Evolutionary conservation across 2,113 vertebrate species (phyloP).

Genomic region (Collichthys lucidus): DNA sequence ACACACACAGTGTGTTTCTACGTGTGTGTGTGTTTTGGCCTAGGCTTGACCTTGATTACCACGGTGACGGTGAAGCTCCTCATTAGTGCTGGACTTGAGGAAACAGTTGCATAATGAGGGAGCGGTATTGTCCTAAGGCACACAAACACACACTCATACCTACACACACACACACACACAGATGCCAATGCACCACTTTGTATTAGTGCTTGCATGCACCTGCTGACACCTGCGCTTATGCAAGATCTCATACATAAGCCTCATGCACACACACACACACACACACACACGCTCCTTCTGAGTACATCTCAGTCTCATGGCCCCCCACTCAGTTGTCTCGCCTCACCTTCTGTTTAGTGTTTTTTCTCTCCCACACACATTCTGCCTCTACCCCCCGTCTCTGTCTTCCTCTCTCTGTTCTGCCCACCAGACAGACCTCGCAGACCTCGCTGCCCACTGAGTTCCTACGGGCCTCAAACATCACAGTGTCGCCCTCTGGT

Average conservation of each 20-base stretch:
- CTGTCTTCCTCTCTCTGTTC: slow-evolving; percentile 74
- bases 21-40: slow-evolving; percentile 66
- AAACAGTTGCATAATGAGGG: slow-evolving; percentile 85
- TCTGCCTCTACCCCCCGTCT: slow-evolving; percentile 73
- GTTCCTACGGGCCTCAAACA: slow-evolving; percentile 51
- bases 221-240: slow-evolving; percentile 79
- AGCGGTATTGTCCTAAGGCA: slow-evolving; percentile 79
- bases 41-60: slow-evolving; percentile 85
- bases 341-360: slow-evolving; percentile 81
- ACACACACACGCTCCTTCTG: slow-evolving; percentile 44
- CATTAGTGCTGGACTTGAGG: slow-evolving; percentile 85
- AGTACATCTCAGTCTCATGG: slow-evolving; percentile 76
- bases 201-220: slow-evolving; percentile 73
- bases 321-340: slow-evolving; percentile 81
- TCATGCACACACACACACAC: slow-evolving; percentile 39
- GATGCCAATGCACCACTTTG: slow-evolving; percentile 70
- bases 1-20: slow-evolving; percentile 7
- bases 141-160: slow-evolving; percentile 49
- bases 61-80: slow-evolving; percentile 79
- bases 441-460: slow-evolving; percentile 73
- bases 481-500: slow-evolving; percentile 74
- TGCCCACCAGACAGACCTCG: slow-evolving; percentile 75
- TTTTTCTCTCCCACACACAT: slow-evolving; percentile 79
- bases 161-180: slow-evolving; percentile 54
- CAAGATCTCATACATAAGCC: slow-evolving; percentile 69